These are phyloP conservation scores for Adelognathus sp. DNA, from an alignment of 2,888 invertebrate genomes.

Conservation along the genomic window DNA sequence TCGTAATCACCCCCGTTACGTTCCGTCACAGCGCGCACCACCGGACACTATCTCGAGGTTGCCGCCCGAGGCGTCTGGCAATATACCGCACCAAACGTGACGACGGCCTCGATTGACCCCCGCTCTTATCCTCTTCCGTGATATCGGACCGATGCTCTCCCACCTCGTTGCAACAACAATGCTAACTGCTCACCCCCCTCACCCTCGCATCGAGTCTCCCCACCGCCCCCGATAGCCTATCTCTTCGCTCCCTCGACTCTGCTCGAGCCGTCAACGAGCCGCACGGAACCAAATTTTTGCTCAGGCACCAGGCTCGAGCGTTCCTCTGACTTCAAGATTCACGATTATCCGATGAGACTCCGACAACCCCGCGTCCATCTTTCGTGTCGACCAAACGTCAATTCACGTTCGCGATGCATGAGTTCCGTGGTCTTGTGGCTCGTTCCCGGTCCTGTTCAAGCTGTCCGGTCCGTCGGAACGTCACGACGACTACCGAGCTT, in stretches of 20 bases:
- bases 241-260: background rate
- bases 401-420: background rate
- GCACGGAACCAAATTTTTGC: background rate
- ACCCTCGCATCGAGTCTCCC: background rate
- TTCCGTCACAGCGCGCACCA: too few species aligned
- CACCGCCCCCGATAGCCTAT: background rate
- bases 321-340: background rate
- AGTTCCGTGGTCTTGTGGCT: background rate
- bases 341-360: background rate
- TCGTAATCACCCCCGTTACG: too few species aligned
- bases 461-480: too few species aligned
- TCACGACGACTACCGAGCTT: too few species aligned
- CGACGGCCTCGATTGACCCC: conserved; percentile 25
- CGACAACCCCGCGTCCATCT: background rate
- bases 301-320: background rate
- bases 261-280: too few species aligned
- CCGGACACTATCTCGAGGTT: too few species aligned
- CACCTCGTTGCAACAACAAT: background rate
- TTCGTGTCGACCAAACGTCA: background rate
- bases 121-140: conserved; percentile 13
- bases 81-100: background rate
- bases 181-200: background rate
- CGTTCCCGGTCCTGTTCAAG: too few species aligned
- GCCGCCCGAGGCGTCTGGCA: too few species aligned
- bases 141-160: conserved; percentile 2